Conservation (phyloP, 2,888 invertebrate genomes). For the Phengaris alcon region DNA sequence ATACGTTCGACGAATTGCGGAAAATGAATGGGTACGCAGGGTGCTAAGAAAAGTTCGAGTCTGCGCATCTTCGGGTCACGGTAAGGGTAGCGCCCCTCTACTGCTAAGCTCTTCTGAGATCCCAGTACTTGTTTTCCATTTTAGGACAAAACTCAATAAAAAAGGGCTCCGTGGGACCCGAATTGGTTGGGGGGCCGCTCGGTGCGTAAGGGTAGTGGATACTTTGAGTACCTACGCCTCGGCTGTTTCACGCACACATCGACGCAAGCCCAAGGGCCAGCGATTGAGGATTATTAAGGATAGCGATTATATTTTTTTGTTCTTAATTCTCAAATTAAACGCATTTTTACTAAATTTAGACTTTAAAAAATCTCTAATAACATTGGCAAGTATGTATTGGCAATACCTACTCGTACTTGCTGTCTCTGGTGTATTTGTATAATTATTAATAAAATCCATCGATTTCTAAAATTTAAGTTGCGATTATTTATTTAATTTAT, state of each 20-base stretch:
- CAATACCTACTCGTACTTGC: no score
- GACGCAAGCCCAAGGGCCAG: background rate
- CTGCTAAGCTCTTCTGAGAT: constrained; percentile 54
- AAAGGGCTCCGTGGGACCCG: constrained; percentile 59
- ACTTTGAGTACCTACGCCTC: background rate
- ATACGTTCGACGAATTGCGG: constrained; percentile 52
- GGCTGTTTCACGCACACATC: background rate
- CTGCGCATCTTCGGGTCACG: constrained; percentile 68
- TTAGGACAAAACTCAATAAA: constrained; percentile 79
- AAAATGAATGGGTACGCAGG: constrained; percentile 32
- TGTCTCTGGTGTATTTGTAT: no score
- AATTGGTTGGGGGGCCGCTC: constrained; percentile 25
- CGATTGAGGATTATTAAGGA: background rate
- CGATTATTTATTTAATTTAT: no score
- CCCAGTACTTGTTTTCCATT: constrained; percentile 79
- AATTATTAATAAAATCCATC: no score
- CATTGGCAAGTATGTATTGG: no score
- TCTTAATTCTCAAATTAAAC: no score
- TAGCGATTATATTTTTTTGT: no score
- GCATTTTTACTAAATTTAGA: no score
- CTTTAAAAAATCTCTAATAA: no score
- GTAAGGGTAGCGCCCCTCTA: constrained; percentile 65
- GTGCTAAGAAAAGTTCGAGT: constrained; percentile 63
- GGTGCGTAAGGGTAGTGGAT: background rate
- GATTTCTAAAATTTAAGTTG: no score